Evolutionary conservation across 2,888 invertebrate genomes (phyloP).

Genomic region (Sinhomidia bicolor): DNA sequence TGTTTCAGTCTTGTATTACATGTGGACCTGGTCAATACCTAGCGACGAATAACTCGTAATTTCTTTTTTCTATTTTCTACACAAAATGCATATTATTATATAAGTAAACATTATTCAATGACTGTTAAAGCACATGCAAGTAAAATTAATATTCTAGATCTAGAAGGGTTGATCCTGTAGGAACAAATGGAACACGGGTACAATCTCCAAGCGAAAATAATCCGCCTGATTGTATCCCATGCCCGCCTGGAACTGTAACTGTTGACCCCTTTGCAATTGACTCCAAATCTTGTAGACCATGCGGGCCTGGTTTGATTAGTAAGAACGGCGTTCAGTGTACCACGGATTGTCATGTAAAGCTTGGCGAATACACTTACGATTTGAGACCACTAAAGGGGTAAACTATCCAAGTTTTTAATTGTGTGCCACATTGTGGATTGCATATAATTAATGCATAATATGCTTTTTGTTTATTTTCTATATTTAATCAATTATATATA

Average conservation of each 20-base stretch:
- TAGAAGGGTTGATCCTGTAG: neutral
- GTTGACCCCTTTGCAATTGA: constrained; percentile 81
- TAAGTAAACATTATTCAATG: neutral
- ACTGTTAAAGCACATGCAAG: no score
- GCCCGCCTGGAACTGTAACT: constrained; percentile 82
- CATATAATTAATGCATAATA: neutral
- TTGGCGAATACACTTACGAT: constrained; percentile 81
- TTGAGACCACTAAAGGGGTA: constrained; percentile 82
- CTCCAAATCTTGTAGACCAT: constrained; percentile 82
- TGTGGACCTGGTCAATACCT: constrained; percentile 76
- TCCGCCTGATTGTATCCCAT: constrained; percentile 82
- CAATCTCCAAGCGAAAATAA: neutral
- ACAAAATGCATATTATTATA: constrained; percentile 8
- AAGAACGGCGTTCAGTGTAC: constrained; percentile 82
- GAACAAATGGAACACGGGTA: neutral
- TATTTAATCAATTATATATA: constrained; percentile 77
- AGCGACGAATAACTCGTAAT: constrained; percentile 24
- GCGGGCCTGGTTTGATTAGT: constrained; percentile 83
- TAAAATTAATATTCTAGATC: neutral
- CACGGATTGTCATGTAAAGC: constrained; percentile 82
- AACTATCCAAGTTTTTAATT: no score
- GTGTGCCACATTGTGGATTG: constrained; percentile 10
- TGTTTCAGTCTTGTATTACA: constrained; percentile 71
- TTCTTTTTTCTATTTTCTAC: no score
- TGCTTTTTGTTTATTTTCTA: constrained; percentile 64